Base-by-base conservation (phyloP, 2,113 vertebrate genomes). In the Ageneiosus marmoratus region DNA sequence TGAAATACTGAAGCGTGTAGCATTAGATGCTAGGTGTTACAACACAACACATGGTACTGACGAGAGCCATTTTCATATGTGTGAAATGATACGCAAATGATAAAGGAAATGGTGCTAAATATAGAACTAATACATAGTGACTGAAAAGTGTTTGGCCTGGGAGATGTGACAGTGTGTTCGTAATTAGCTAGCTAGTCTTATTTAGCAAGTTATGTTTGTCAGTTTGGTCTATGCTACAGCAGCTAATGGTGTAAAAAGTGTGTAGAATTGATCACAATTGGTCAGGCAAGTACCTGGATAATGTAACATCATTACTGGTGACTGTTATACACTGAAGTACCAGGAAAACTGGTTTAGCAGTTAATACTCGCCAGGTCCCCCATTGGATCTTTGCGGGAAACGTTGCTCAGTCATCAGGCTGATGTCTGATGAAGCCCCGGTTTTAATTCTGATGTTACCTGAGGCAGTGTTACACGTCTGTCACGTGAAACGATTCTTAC, bases 1-100 rank as follows among this genome's bases (percentile, higher is more conserved):
- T 79, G 46, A 51, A 55, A 80, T 20, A 62, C 2, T 7, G 24
- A 34, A 58, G 67, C 67, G 73, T 13, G n/a, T 80, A 78, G 48
- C 34, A 18, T 63, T 32, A 70, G 20, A 80, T 53, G 50, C 20
- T 22, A 67, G 48, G 34, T 86, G 50, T 44, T 86, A 44, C 67
- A n/a, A n/a, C 73, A 79, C 18, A 37, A 56, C 67, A 65, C 5
- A 9, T 29, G 46, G 48, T 41, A 0, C n/a, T n/a, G n/a, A n/a
- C n/a, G n/a, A n/a, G n/a, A n/a, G n/a, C n/a, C n/a, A n/a, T 34
- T 15, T 73, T 80, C 15, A 12, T 48, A 29, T 20, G 10, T 3
- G 10, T 80, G 32, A 70, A 41, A 5, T 69, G n/a, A n/a, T n/a
- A n/a, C n/a, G n/a, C n/a, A n/a, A n/a, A n/a, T n/a, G n/a, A n/a